Evolutionary conservation across 2,888 invertebrate genomes (phyloP).

Genomic region (Volucella inanis): DNA sequence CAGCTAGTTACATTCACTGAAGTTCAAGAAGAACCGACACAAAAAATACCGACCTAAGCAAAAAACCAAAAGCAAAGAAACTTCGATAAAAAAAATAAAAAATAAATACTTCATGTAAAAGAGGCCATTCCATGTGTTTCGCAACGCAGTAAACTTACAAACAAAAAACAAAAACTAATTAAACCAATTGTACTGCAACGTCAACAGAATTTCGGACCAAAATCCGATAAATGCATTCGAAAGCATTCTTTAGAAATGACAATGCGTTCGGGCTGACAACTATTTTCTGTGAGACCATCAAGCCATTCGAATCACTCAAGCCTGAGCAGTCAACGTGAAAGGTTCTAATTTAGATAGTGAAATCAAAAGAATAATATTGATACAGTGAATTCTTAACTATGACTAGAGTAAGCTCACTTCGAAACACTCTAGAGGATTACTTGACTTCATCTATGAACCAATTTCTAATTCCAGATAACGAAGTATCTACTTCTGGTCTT

Average conservation of each 20-base stretch:
- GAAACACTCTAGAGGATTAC: background rate
- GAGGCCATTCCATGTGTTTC: constrained; percentile 70
- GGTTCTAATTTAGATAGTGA: constrained; percentile 58
- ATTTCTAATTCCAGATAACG: constrained; percentile 51
- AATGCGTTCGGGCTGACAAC: constrained; percentile 50
- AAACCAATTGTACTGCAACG: constrained; percentile 46
- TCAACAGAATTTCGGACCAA: constrained; percentile 48
- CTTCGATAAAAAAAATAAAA: constrained; percentile 4
- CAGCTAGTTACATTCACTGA: constrained; percentile 30
- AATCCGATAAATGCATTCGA: constrained; percentile 56
- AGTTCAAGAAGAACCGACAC: constrained; percentile 24
- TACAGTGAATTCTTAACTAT: constrained; percentile 29
- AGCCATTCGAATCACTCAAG: constrained; percentile 68
- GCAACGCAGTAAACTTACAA: constrained; percentile 40
- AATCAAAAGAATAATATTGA: constrained; percentile 27
- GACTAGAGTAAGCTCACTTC: constrained; percentile 54
- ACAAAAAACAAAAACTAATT: constrained; percentile 30
- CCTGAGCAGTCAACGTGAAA: constrained; percentile 62
- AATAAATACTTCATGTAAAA: constrained; percentile 30
- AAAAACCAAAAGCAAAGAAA: constrained; percentile 26
- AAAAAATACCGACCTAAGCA: constrained; percentile 24
- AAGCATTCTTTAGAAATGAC: constrained; percentile 41
- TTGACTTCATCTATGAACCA: background rate
- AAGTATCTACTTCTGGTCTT: constrained; percentile 60
- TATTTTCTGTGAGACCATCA: constrained; percentile 56